Percentiles rank a stretch among this genome's conserved stretches.
phyloP scores from a whole-genome alignment of 2,113 vertebrate species.

The Leptobrachium ailaonicum region DNA sequence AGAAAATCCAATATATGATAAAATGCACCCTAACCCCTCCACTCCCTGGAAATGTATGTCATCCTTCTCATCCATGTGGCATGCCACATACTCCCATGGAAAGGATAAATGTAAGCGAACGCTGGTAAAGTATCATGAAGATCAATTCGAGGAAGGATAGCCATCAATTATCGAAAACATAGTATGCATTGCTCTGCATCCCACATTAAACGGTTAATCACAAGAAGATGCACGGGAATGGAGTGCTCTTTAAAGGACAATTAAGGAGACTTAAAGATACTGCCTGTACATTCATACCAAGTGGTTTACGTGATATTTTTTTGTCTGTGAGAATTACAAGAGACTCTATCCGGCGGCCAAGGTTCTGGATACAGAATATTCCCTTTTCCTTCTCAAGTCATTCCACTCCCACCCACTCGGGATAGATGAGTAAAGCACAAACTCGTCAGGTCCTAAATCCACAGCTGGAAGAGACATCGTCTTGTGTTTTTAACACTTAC shows the following conservation, averaged over 20 bases:
- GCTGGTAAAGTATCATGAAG: too few species aligned
- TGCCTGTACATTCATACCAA: background rate
- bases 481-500: slow-evolving; percentile 8
- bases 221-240: background rate
- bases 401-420: slow-evolving; percentile 30
- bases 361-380: background rate
- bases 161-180: too few species aligned
- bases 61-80: too few species aligned
- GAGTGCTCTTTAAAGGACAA: background rate
- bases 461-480: slow-evolving; percentile 32
- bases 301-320: background rate
- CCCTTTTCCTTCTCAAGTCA: background rate
- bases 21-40: too few species aligned
- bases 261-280: background rate
- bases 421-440: slow-evolving; percentile 11
- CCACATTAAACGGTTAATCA: too few species aligned
- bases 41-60: too few species aligned
- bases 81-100: too few species aligned
- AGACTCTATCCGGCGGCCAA: background rate
- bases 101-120: too few species aligned
- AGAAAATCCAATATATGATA: too few species aligned
- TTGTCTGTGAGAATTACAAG: background rate
- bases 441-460: slow-evolving; percentile 17
- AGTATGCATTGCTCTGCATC: too few species aligned
- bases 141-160: too few species aligned